Evolutionary conservation across 2,888 invertebrate species (phyloP), one percentile per base, ranked within the genome.

Genomic region (Eurois occulta): DNA sequence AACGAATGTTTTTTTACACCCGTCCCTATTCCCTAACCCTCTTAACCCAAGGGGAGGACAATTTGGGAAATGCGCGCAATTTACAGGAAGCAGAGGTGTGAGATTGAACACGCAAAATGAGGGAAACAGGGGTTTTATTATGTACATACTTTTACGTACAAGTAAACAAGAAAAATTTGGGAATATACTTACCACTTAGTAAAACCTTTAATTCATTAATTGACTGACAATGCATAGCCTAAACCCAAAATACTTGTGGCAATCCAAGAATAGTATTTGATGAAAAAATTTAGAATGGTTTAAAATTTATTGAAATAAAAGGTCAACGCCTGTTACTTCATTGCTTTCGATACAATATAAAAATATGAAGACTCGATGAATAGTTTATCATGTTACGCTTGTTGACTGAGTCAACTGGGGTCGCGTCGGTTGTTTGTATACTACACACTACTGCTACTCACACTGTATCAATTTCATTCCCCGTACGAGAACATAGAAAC

Each of bases 11-110:
- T 38, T 83, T 86, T 77, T 74, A 81, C 76, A 75, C 32, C 65
- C 66, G 7, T 35, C 35, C 64, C 66, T n/a, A 28, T 4, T 32
- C 32, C 64, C 66, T 28, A 28, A 66, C 60, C 73, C 68, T 60
- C 32, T 18, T 48, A 65, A 75, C 58, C 58, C 21, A 41, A 81
- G 66, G 72, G 79, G 58, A 28, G 2, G 72, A 78, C 72, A 72
- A 77, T 87, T 87, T 81, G 58, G 77, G 35, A 72, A 80, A 83
- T 78, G 80, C 74, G 38, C 35, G 75, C 76, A 78, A 86, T 87
- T 83, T 75, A 41, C 60, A 73, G 58, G 74, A 81, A 79, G 41
- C 72, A 65, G 41, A 78, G 70, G 84, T 76, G 76, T 66, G 76
- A 86, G 84, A 86, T 75, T 86, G 76, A 81, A 84, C 78, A 74